Base-by-base conservation (phyloP, 2,888 invertebrate genomes). In the Latrodectus elegans region DNA sequence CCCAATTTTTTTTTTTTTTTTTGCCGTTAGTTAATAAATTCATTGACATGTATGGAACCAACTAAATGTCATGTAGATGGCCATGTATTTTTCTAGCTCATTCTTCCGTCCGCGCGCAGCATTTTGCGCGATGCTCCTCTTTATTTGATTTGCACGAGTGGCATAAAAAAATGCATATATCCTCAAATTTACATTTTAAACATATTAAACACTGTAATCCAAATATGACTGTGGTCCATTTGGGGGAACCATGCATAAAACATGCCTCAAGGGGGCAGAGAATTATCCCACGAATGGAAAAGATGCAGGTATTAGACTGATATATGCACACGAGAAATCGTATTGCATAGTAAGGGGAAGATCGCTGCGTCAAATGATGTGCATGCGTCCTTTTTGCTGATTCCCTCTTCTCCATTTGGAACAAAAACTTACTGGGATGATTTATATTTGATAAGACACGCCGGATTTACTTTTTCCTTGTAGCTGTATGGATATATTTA, bases 371-470 rank as follows among this genome's bases (percentile, higher is more conserved):
- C 87, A 83, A 88, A 88, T 88, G 87, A 88, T 83, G 87, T 88
- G 81, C 76, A 88, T 88, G 74, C 87, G 64, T 74, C 78, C 78
- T 87, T 87, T 87, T 87, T 87, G 87, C 82, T 87, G 81, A 82
- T 82, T 87, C 83, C 87, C 78, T 88, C 82, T 88, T 88, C 82
- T 75, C 77, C 87, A 88, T 88, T 88, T 84, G 84, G 87, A 80
- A 88, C 80, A 88, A 88, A 88, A 88, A 88, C 88, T 88, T 81
- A 84, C 82, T 78, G 83, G 88, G 75, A 88, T 88, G 88, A 88
- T 88, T 88, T 88, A 88, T 88, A 88, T 88, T 88, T 88, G 88
- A 88, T 88, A 88, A 88, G 88, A 88, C 84, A 88, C 78, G 84
- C 83, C 77, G 84, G 84, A 84, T 88, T 84, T 88, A 81, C 84